Evolutionary conservation across 1,140 invertebrate species (phyloP).

Genomic region (Chelonus insularis): DNA sequence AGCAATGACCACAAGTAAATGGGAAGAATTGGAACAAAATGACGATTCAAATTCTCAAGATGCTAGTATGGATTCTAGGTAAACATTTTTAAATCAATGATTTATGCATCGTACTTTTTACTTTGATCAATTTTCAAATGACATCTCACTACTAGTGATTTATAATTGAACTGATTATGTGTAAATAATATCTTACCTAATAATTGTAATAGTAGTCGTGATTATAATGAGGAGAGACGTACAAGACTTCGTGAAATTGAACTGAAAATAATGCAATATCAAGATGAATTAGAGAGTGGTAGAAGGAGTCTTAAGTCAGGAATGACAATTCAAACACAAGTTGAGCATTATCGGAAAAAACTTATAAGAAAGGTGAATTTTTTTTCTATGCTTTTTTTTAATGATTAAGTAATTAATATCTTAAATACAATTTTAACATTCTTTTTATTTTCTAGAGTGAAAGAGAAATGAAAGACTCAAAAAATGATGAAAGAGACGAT

Average conservation of each 20-base stretch:
- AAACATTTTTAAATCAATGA: slow-evolving; percentile 14
- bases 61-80: slow-evolving; percentile 57
- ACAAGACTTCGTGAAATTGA: slow-evolving; percentile 90
- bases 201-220: slow-evolving; percentile 50
- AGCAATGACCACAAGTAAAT: slow-evolving; percentile 87
- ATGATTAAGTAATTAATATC: not conserved
- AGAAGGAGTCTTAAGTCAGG: slow-evolving; percentile 75
- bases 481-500: slow-evolving; percentile 54
- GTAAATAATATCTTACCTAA: too few relatives aligned
- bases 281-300: slow-evolving; percentile 93
- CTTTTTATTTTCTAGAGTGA: slow-evolving; percentile 46
- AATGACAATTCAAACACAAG: slow-evolving; percentile 79
- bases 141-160: too few relatives aligned
- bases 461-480: slow-evolving; percentile 52
- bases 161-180: too few relatives aligned
- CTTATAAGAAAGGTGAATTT: slow-evolving; percentile 76
- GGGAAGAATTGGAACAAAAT: slow-evolving; percentile 74
- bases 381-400: not conserved
- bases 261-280: slow-evolving; percentile 92
- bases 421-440: too few relatives aligned
- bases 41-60: slow-evolving; percentile 58
- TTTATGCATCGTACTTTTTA: too few relatives aligned
- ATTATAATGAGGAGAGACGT: slow-evolving; percentile 75
- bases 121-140: too few relatives aligned
- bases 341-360: slow-evolving; percentile 90